phyloP scores from a whole-genome alignment of 2,888 invertebrate genomes.

The Spicauda simplicius region DNA sequence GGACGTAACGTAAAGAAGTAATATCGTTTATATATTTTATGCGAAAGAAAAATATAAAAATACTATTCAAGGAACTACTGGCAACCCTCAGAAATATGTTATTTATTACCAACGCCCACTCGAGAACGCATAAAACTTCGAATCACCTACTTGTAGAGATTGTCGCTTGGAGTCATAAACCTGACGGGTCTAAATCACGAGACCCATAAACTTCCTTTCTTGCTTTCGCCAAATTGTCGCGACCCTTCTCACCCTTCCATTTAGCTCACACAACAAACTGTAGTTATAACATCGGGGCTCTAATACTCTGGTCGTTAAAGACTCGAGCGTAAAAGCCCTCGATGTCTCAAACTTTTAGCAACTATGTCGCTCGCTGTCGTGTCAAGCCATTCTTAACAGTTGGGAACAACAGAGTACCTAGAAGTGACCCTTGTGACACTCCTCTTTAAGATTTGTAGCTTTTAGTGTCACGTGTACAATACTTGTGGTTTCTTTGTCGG shows the following conservation, averaged over 20 bases:
- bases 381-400: slow-evolving; percentile 69
- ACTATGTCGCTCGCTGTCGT: slow-evolving; percentile 70
- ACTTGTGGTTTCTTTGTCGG: slow-evolving; percentile 19
- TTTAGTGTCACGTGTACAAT: slow-evolving; percentile 65
- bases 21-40: neutral
- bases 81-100: slow-evolving; percentile 51
- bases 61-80: slow-evolving; percentile 33
- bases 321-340: slow-evolving; percentile 75
- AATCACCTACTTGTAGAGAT: slow-evolving; percentile 62
- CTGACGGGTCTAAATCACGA: slow-evolving; percentile 71
- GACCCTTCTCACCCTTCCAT: slow-evolving; percentile 47
- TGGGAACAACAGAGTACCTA: slow-evolving; percentile 63
- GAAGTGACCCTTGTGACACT: slow-evolving; percentile 74
- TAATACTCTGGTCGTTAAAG: slow-evolving; percentile 54
- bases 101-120: slow-evolving; percentile 55
- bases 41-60: slow-evolving; percentile 3
- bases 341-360: slow-evolving; percentile 80
- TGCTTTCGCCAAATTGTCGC: slow-evolving; percentile 48
- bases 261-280: slow-evolving; percentile 43
- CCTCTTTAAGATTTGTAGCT: slow-evolving; percentile 66
- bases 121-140: slow-evolving; percentile 52
- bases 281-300: slow-evolving; percentile 44
- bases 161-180: slow-evolving; percentile 66
- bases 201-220: slow-evolving; percentile 57
- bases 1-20: neutral